Evolutionary conservation across 1,140 invertebrate species (phyloP).

Genomic region (Megalonaias nervosa): DNA sequence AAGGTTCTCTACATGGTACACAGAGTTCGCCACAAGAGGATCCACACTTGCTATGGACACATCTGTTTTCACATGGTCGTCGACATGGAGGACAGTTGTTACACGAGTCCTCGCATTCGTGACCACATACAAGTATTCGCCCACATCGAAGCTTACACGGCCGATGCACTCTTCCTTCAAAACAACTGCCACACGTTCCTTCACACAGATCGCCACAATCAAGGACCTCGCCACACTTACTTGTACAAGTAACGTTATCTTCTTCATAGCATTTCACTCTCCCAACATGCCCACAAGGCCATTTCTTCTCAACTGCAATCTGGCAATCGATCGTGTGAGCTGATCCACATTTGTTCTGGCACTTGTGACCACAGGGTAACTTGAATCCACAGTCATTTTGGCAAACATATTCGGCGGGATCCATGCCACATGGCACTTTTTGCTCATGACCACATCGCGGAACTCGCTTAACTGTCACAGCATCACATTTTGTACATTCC

Average conservation of each 20-base stretch:
- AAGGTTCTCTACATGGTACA: constrained; percentile 74
- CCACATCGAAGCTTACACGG: constrained; percentile 61
- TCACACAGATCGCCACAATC: constrained; percentile 54
- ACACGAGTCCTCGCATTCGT: constrained; percentile 61
- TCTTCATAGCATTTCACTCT: constrained; percentile 48
- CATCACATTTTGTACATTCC: constrained; percentile 52
- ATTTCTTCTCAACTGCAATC: constrained; percentile 37
- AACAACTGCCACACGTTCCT: constrained; percentile 71
- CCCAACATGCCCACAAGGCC: constrained; percentile 66
- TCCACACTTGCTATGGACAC: constrained; percentile 74
- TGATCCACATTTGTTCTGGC: constrained; percentile 77
- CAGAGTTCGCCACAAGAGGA: constrained; percentile 77
- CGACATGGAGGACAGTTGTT: constrained; percentile 77
- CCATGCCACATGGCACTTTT: constrained; percentile 36
- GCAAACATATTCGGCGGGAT: constrained; percentile 31
- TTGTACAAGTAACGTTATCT: constrained; percentile 44
- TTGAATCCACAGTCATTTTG: constrained; percentile 34
- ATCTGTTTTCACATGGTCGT: constrained; percentile 75
- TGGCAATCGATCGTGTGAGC: constrained; percentile 72
- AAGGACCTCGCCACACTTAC: constrained; percentile 35
- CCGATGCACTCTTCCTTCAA: constrained; percentile 77
- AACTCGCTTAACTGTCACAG: constrained; percentile 37
- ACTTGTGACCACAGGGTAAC: constrained; percentile 76
- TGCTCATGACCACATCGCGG: constrained; percentile 43
- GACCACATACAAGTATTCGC: constrained; percentile 68